Evolutionary conservation across 2,113 vertebrate species (phyloP).

Genomic region (Crypturellus undulatus): DNA sequence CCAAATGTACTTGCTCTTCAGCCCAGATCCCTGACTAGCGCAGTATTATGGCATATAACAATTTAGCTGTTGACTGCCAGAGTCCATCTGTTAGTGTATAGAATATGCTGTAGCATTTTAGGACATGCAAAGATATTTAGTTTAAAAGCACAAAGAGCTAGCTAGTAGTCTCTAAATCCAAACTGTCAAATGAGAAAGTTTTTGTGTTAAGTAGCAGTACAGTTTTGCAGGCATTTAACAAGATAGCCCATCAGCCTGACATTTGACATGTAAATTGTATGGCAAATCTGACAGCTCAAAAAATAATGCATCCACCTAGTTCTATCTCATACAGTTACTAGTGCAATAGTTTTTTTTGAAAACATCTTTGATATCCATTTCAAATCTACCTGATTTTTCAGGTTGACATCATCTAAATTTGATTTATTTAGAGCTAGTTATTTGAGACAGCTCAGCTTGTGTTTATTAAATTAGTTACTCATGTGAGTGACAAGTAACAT

Average conservation of each 20-base stretch:
- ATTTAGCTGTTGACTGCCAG: not conserved
- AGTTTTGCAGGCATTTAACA: conserved; percentile 62
- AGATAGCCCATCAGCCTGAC: conserved; percentile 65
- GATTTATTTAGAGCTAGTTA: conserved; percentile 64
- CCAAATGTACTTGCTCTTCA: not conserved
- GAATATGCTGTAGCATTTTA: too few relatives aligned
- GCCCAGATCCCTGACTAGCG: not conserved
- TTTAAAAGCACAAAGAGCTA: conserved; percentile 33
- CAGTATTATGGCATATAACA: not conserved
- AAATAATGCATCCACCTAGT: conserved; percentile 29
- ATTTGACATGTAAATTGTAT: conserved; percentile 72
- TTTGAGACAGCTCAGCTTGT: not conserved
- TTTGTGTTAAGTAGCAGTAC: conserved; percentile 40
- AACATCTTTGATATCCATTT: conserved; percentile 66
- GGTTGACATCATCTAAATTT: conserved; percentile 45
- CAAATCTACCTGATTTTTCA: conserved; percentile 67
- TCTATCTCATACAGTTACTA: conserved; percentile 51
- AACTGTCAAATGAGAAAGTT: conserved; percentile 65
- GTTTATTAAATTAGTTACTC: conserved; percentile 51
- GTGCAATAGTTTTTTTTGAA: conserved; percentile 51
- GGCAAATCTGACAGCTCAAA: conserved; percentile 71
- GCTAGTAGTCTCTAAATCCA: conserved; percentile 23
- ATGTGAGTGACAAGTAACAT: not conserved
- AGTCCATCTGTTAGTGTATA: not conserved
- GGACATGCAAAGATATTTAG: not conserved